Base-by-base conservation (phyloP, 2,113 vertebrate genomes). In the Hoplias malabaricus region DNA sequence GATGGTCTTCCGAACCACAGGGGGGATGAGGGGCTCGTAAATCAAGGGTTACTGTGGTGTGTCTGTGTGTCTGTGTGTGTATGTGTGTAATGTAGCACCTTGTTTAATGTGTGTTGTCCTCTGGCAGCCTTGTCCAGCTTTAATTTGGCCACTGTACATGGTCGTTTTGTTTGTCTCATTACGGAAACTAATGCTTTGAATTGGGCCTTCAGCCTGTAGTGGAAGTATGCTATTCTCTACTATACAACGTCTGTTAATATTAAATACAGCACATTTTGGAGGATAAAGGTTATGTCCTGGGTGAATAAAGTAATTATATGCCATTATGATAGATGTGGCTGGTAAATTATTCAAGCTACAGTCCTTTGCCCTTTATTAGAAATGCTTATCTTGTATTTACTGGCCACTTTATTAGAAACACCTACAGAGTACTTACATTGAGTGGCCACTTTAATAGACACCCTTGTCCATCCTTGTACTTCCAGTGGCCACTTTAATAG, bases 1-100 rank as follows among this genome's bases (percentile, higher is more conserved):
- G 67, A 80, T 75, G 68, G 56, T 57, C 43, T n/a, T 16, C 33
- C 29, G 54, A 80, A 70, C 34, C 19, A 3, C 25, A 43, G 57
- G 48, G 42, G 46, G 67, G 59, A 54, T 40, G 36, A 34, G 36
- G 29, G 54, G 29, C 63, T 76, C 74, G 36, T 57, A 34, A 57
- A 57, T 76, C 74, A 68, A 25, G 67, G 13, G 61, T 75, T 61
- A 19, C 46, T 16, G 46, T 46, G 31, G 40, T 50, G 40, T 66
- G 78, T 50, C 19, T 48, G 50, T 48, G 12, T 33, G 40, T 46
- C 25, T 57, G 48, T n/a, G n/a, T n/a, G 56, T 63, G 43, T 38
- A 19, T 29, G 9, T 14, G 54, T 63, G 69, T 67, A n/a, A n/a
- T n/a, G n/a, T n/a, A n/a, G n/a, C n/a, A n/a, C n/a, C 48, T 76